Percentiles rank a stretch among this genome's conserved stretches.
phyloP scores from a whole-genome alignment of 2,888 invertebrate genomes.

The Vanessa cardui region DNA sequence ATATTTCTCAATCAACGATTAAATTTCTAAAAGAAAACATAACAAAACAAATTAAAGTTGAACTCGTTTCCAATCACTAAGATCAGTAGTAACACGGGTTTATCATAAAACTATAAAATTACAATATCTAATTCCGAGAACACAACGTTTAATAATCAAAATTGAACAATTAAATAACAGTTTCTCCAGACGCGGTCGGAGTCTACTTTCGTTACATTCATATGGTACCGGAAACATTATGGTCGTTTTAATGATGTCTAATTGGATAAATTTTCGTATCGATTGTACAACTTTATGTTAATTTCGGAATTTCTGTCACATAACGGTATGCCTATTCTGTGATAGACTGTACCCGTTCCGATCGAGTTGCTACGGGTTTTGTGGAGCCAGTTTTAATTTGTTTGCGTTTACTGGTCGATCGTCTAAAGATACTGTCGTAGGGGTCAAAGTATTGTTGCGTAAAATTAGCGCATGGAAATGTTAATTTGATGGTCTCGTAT shows the following conservation, averaged over 20 bases:
- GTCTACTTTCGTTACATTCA: conserved; percentile 45
- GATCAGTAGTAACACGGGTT: conserved; percentile 24
- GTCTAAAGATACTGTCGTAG: conserved; percentile 8
- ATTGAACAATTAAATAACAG: conserved; percentile 32
- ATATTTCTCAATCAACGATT: background rate
- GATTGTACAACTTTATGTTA: conserved; percentile 39
- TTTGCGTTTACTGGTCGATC: conserved; percentile 12
- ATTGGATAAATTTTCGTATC: conserved; percentile 49
- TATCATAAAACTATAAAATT: conserved; percentile 17
- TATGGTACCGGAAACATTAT: conserved; percentile 73
- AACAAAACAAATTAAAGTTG: background rate
- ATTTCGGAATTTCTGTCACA: conserved; percentile 36
- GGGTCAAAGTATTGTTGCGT: conserved; percentile 23
- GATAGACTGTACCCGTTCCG: conserved; percentile 29
- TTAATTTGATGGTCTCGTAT: background rate
- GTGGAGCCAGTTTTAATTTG: conserved; percentile 14
- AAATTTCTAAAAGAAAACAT: background rate
- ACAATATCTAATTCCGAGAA: conserved; percentile 19
- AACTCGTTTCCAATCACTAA: conserved; percentile 18
- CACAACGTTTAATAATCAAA: conserved; percentile 22
- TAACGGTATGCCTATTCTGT: conserved; percentile 38
- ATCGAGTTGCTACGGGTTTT: conserved; percentile 18
- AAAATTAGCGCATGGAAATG: conserved; percentile 9
- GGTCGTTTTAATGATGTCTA: conserved; percentile 62
- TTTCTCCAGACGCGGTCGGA: conserved; percentile 22